phyloP scores from a whole-genome alignment of 2,797 vertebrate species.

The Acanthiza pusilla region DNA sequence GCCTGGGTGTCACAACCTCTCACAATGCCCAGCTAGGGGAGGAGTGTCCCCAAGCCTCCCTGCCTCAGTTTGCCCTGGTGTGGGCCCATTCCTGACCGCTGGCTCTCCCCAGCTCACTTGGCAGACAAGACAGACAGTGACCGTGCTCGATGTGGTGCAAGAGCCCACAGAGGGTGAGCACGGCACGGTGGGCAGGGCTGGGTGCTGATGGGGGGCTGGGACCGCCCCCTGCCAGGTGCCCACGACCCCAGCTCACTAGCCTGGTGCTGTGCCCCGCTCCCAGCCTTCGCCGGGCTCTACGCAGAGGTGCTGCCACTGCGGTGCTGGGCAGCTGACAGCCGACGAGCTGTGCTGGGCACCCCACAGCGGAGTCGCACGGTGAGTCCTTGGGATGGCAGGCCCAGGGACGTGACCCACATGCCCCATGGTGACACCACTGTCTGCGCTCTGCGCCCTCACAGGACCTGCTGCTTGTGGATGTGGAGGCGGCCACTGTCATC shows the following conservation, averaged over 20 bases:
- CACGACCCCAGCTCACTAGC: fast-evolving
- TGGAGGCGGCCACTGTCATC: slow-evolving; percentile 63
- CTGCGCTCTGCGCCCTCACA: slow-evolving; percentile 14
- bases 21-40: fast-evolving
- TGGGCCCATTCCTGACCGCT: too few species aligned
- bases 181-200: fast-evolving
- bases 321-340: slow-evolving; percentile 84
- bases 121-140: neutral
- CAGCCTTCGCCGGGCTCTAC: slow-evolving; percentile 75
- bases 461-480: slow-evolving; percentile 81
- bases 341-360: slow-evolving; percentile 76
- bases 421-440: fast-evolving
- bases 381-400: neutral
- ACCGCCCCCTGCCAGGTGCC: fast-evolving
- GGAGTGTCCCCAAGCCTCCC: neutral
- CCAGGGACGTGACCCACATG: fast-evolving
- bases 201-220: neutral
- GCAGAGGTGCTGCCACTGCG: slow-evolving; percentile 37
- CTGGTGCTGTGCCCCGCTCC: fast-evolving
- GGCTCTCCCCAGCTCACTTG: slow-evolving; percentile 31
- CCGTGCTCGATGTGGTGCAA: neutral
- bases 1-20: neutral
- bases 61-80: neutral
- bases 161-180: slow-evolving; percentile 2
- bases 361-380: slow-evolving; percentile 80